These are phyloP conservation scores for Rhadina sibilatrix DNA, from an alignment of 2,113 vertebrate genomes.

Conservation along the genomic window DNA sequence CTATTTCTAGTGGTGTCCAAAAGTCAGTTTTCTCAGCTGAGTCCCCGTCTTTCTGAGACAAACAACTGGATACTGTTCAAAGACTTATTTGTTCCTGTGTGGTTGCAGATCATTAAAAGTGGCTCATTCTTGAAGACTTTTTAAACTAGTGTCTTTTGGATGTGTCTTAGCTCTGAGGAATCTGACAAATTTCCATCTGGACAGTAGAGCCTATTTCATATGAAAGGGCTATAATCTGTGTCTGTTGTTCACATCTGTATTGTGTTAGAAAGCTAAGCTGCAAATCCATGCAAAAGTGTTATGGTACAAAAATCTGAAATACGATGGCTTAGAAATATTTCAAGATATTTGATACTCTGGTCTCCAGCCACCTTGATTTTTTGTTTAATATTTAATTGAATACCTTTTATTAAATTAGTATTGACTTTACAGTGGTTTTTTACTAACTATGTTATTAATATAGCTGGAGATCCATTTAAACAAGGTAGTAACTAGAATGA, in stretches of 20 bases:
- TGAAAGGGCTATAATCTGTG: constrained; percentile 42
- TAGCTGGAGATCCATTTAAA: neutral
- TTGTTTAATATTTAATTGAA: neutral
- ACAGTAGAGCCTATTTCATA: constrained; percentile 27
- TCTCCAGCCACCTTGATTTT: neutral
- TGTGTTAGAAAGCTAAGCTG: constrained; percentile 30
- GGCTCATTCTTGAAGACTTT: constrained; percentile 53
- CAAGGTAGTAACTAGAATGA: neutral
- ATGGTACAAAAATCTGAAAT: constrained; percentile 32
- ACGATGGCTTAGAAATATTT: neutral
- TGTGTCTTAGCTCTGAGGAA: constrained; percentile 46
- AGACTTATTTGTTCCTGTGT: constrained; percentile 52
- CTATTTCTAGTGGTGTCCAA: constrained; percentile 32
- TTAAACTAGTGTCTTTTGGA: constrained; percentile 40
- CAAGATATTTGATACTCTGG: neutral
- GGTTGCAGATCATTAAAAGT: constrained; percentile 54
- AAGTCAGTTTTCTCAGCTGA: constrained; percentile 60
- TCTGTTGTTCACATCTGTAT: constrained; percentile 42
- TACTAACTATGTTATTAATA: neutral
- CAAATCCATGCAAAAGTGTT: constrained; percentile 21
- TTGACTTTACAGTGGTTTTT: neutral
- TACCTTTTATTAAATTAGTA: neutral
- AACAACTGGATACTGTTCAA: constrained; percentile 55
- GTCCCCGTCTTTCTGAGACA: constrained; percentile 18
- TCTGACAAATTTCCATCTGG: constrained; percentile 62